Evolutionary conservation across 2,113 vertebrate genomes (phyloP).

Genomic region (Heptranchias perlo): DNA sequence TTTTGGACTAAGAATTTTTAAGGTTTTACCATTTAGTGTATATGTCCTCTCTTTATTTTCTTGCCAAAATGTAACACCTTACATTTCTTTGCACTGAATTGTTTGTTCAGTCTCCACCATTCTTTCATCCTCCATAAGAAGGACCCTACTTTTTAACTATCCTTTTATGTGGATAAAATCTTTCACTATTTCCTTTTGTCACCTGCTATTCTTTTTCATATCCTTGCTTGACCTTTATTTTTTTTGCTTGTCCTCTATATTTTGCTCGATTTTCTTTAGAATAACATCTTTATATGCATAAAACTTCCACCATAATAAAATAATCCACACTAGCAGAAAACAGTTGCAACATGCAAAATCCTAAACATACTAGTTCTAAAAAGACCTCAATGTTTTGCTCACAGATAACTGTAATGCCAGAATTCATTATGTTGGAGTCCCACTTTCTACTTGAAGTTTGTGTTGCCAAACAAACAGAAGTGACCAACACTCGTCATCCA

Average conservation of each 20-base stretch:
- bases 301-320: neutral
- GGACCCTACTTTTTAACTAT: neutral
- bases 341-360: neutral
- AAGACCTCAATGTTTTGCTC: neutral
- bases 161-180: neutral
- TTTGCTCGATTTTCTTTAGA: neutral
- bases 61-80: neutral
- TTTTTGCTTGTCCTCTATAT: neutral
- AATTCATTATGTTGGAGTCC: neutral
- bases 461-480: neutral
- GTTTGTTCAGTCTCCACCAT: neutral
- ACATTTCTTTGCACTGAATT: neutral
- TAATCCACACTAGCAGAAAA: conserved; percentile 9
- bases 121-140: neutral
- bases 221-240: neutral
- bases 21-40: neutral
- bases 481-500: neutral
- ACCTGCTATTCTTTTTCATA: neutral
- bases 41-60: neutral
- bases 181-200: neutral
- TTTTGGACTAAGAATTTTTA: neutral
- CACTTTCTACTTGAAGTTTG: neutral
- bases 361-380: neutral
- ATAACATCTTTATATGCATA: neutral
- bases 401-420: neutral